Evolutionary conservation across 1,140 invertebrate species (phyloP).

Genomic region (Riptortus pedestris): DNA sequence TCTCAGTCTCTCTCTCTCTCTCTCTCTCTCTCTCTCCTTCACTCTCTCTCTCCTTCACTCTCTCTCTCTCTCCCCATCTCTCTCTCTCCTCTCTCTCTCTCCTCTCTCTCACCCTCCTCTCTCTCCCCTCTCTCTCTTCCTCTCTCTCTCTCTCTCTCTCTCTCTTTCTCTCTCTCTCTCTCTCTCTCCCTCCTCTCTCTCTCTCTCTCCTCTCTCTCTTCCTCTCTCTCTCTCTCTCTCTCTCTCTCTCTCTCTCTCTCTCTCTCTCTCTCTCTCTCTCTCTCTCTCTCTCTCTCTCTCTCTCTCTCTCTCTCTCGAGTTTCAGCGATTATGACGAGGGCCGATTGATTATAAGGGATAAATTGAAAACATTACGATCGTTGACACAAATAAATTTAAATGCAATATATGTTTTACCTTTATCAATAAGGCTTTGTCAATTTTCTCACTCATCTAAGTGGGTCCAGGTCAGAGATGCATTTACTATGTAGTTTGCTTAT

Average conservation of each 20-base stretch:
- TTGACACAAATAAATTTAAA: no score
- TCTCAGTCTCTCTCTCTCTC: background rate
- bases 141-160: conserved; percentile 20
- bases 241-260: conserved; percentile 11
- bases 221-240: background rate
- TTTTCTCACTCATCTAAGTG: no score
- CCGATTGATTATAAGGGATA: no score
- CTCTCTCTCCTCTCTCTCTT: background rate
- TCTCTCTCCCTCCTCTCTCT: conserved; percentile 1
- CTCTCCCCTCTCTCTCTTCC: background rate
- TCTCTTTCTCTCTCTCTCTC: conserved; percentile 5
- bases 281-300: conserved; percentile 12
- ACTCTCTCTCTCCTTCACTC: no score
- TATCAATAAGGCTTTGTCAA: no score
- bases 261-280: conserved; percentile 4
- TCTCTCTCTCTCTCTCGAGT: conserved; percentile 6
- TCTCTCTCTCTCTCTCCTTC: no score
- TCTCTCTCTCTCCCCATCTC: conserved; percentile 2
- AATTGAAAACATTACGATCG: no score
- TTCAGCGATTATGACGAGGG: no score
- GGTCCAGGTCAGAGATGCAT: no score
- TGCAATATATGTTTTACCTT: no score
- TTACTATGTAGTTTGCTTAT: no score
- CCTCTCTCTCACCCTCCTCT: background rate
- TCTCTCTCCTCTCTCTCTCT: background rate